A percentile compares a stretch with the other conserved stretches of the same genome.
These are phyloP conservation scores for Drosophila albomicans DNA, from an alignment of 1,140 invertebrate genomes.

Conservation along the genomic window DNA sequence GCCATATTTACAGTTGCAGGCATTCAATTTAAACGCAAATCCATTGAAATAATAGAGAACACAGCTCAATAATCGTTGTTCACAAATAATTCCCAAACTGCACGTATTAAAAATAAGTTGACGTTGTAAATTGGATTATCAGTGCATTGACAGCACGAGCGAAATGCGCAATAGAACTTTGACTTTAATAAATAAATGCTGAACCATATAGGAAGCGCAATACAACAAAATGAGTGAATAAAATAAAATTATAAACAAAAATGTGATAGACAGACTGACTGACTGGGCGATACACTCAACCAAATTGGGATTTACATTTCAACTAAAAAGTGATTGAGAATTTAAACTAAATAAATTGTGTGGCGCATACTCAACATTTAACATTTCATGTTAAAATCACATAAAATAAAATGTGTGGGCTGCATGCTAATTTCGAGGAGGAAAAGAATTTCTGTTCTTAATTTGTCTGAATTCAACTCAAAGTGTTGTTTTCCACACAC, in stretches of 20 bases:
- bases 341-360: neutral
- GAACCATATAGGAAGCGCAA: neutral
- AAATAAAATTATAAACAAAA: constrained; percentile 12
- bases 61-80: neutral
- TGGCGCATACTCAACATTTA: neutral
- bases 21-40: neutral
- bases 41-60: neutral
- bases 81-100: constrained; percentile 10
- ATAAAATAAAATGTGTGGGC: neutral
- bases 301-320: neutral
- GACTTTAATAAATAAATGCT: constrained; percentile 21
- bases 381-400: no score
- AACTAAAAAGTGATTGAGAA: neutral
- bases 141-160: constrained; percentile 14
- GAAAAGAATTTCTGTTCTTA: neutral
- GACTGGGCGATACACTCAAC: neutral
- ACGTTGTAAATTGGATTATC: constrained; percentile 24
- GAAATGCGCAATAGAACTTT: constrained; percentile 34
- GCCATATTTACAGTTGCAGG: neutral
- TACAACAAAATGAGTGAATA: neutral
- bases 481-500: neutral
- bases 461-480: neutral
- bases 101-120: constrained; percentile 27
- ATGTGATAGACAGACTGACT: constrained; percentile 29
- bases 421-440: neutral